Evolutionary conservation across 2,888 invertebrate species (phyloP), one percentile per base, ranked within the genome.

Genomic region (Tipula vernalis): DNA sequence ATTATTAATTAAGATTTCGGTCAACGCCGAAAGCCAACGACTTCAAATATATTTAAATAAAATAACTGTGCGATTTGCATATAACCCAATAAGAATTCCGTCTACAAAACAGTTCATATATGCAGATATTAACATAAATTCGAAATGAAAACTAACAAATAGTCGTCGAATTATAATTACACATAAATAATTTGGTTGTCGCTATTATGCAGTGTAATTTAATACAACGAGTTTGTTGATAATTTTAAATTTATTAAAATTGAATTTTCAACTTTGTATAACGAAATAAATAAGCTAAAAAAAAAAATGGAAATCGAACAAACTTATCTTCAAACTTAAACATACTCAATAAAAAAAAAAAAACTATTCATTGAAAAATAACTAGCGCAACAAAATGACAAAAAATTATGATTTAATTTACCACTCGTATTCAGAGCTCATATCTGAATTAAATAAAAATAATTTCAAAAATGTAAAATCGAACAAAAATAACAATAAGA

Each of bases 401-500:
- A 71, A 71, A 39, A 71, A 71, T 71, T 71, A 71, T 71, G 18
- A 71, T 71, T 71, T 71, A 71, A 71, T 71, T 71, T 71, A 71
- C 28, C 71, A 71, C 71, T 71, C 71, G 5, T 28, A 15, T 18
- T 10, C 5, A 71, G 28, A 71, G 71, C 28, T 71, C 71, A 71
- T 71, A 71, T 71, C 71, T 71, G 71, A 71, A 71, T 71, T 71
- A 71, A 71, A 71, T 71, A 71, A 71, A 71, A 71, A 71, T 71
- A 28, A 71, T 71, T 71, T 71, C 28, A 28, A 71, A 28, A 71
- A 71, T 71, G 71, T 71, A 28, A 71, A 71, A 71, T 71, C 71
- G 71, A 71, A 71, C 18, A 71, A 71, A 57, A 71, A 71, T 71
- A 28, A 71, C 28, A 71, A 71, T 71, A 71, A 18, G 71, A 71